phyloP scores from a whole-genome alignment of 2,797 vertebrate species.

The Podarcis lilfordi region DNA sequence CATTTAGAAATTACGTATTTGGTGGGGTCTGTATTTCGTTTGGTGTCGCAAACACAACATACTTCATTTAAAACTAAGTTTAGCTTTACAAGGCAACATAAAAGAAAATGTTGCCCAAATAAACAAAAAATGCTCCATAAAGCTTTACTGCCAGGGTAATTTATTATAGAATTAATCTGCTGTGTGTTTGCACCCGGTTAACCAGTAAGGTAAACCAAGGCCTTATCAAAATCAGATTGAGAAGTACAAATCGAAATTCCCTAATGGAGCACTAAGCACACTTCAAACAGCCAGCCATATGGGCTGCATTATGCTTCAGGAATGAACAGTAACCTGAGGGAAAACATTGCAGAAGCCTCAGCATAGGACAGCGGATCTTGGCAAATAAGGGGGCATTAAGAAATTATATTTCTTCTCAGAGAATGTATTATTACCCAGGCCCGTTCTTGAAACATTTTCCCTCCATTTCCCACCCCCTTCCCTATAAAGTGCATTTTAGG shows the following conservation, averaged over 20 bases:
- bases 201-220: conserved; percentile 70
- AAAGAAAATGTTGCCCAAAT: conserved; percentile 73
- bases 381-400: conserved; percentile 56
- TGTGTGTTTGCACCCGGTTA: conserved; percentile 78
- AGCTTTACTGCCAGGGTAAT: conserved; percentile 77
- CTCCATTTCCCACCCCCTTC: conserved; percentile 23
- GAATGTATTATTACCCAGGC: conserved; percentile 44
- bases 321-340: conserved; percentile 67
- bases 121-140: conserved; percentile 74
- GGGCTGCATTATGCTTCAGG: conserved; percentile 79
- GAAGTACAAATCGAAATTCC: conserved; percentile 75
- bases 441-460: conserved; percentile 9
- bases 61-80: conserved; percentile 72
- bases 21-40: conserved; percentile 66
- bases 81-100: conserved; percentile 73
- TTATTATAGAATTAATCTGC: conserved; percentile 80
- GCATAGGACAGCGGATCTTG: conserved; percentile 59
- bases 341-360: conserved; percentile 57
- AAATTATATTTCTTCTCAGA: conserved; percentile 43
- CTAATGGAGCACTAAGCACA: conserved; percentile 81
- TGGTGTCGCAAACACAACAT: conserved; percentile 62
- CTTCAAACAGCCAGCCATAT: conserved; percentile 84
- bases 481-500: conserved; percentile 20
- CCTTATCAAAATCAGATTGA: conserved; percentile 82
- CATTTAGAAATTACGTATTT: conserved; percentile 51